Evolutionary conservation across 2,888 invertebrate genomes (phyloP).

Genomic region (Hermaeophaga mercurialis): DNA sequence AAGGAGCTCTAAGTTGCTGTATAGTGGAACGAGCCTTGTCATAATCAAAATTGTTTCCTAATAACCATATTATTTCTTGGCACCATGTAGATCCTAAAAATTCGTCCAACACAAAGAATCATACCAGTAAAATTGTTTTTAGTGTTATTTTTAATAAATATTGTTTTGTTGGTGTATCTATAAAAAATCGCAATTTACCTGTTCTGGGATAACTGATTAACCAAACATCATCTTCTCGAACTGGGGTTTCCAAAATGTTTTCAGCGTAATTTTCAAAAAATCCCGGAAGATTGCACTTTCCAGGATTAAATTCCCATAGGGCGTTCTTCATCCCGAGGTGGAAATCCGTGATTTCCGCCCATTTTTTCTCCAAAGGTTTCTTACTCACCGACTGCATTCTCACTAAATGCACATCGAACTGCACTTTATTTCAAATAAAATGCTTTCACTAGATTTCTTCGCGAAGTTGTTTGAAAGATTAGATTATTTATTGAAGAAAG

Average conservation of each 20-base stretch:
- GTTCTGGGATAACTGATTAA: constrained; percentile 88
- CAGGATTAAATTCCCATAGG: constrained; percentile 75
- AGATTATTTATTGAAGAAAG: background rate
- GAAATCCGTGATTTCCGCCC: constrained; percentile 63
- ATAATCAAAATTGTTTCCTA: constrained; percentile 79
- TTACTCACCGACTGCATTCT: constrained; percentile 34
- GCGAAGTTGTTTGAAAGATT: background rate
- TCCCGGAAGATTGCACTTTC: constrained; percentile 71
- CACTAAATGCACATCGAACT: background rate
- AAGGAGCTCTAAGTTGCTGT: constrained; percentile 71
- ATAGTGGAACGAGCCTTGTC: constrained; percentile 68
- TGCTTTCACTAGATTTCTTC: constrained; percentile 14
- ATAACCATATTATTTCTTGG: constrained; percentile 92
- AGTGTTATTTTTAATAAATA: too few species aligned
- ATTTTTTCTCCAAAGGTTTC: constrained; percentile 37
- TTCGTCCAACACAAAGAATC: too few species aligned
- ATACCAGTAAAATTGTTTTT: too few species aligned
- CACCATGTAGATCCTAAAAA: constrained; percentile 85
- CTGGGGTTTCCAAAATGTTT: constrained; percentile 72
- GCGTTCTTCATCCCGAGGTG: constrained; percentile 72
- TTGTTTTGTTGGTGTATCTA: background rate
- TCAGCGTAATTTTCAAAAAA: constrained; percentile 71
- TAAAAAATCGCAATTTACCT: constrained; percentile 60
- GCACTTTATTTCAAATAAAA: background rate
- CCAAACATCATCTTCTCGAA: constrained; percentile 81